Evolutionary conservation across 2,888 invertebrate species (phyloP).

Genomic region (Anthoptus insignis): DNA sequence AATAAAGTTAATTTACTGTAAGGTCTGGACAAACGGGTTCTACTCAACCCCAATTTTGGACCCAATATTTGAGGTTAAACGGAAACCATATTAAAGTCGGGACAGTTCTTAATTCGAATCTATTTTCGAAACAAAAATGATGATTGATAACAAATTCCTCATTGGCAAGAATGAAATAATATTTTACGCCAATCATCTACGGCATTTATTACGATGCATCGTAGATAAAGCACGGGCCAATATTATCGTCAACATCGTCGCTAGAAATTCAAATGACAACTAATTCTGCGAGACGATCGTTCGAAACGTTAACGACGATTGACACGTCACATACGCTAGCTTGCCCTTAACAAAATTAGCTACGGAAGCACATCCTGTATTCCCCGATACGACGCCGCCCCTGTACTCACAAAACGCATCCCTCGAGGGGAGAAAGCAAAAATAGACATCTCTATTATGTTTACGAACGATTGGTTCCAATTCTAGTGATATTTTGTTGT

Average conservation of each 20-base stretch:
- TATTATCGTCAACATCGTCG: no score
- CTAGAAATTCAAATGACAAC: neutral
- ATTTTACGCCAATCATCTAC: neutral
- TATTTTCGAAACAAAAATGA: neutral
- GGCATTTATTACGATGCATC: neutral
- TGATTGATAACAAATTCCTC: neutral
- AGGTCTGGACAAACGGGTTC: no score
- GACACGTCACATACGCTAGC: slow-evolving; percentile 14
- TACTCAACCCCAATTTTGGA: no score
- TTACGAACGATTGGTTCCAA: slow-evolving; percentile 4
- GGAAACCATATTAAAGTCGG: no score
- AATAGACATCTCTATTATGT: slow-evolving; percentile 17
- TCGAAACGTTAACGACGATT: slow-evolving; percentile 20
- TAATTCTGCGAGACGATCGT: neutral
- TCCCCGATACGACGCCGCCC: slow-evolving; percentile 34
- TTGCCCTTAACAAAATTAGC: slow-evolving; percentile 50
- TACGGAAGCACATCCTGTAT: slow-evolving; percentile 54
- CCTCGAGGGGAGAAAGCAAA: slow-evolving; percentile 7
- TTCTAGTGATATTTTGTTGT: slow-evolving; percentile 1
- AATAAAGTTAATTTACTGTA: no score
- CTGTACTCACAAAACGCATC: slow-evolving; percentile 22
- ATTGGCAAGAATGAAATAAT: no score
- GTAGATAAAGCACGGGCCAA: no score
- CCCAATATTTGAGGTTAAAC: no score
- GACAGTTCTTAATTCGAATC: no score